phyloP scores from a whole-genome alignment of 2,888 invertebrate genomes.

The Myopa tessellatipennis region DNA sequence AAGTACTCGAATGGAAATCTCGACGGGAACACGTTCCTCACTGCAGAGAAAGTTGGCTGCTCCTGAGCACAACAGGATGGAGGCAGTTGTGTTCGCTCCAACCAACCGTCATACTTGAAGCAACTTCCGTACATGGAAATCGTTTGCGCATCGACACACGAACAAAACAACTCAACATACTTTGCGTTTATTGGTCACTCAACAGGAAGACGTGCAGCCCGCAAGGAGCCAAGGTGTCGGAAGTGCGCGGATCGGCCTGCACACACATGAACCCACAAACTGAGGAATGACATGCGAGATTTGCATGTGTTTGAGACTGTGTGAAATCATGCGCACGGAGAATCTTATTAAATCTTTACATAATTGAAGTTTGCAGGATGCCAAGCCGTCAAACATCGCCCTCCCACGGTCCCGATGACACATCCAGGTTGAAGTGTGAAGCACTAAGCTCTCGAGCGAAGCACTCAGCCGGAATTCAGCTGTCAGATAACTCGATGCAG shows the following conservation, averaged over 20 bases:
- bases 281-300: not conserved
- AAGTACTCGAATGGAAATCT: constrained; percentile 1
- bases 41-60: not conserved
- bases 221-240: not conserved
- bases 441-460: not conserved
- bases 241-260: constrained; percentile 3
- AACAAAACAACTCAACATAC: constrained; percentile 36
- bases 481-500: not conserved
- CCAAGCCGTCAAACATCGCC: not conserved
- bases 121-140: constrained; percentile 1
- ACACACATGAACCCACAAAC: not conserved
- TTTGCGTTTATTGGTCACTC: constrained; percentile 38
- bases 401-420: not conserved
- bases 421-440: constrained; percentile 4
- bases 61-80: not conserved
- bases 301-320: not conserved
- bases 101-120: constrained; percentile 13
- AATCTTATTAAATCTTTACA: constrained; percentile 33
- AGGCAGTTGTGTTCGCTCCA: constrained; percentile 8
- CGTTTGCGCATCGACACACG: not conserved
- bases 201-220: constrained; percentile 33
- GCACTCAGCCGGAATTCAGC: constrained; percentile 7
- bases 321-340: constrained; percentile 17
- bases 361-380: constrained; percentile 36
- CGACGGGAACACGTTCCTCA: not conserved